Percentiles rank a stretch among this genome's conserved stretches.
Conservation (phyloP, 2,888 invertebrate genomes). For the Caenorhabditis sulstoni region DNA sequence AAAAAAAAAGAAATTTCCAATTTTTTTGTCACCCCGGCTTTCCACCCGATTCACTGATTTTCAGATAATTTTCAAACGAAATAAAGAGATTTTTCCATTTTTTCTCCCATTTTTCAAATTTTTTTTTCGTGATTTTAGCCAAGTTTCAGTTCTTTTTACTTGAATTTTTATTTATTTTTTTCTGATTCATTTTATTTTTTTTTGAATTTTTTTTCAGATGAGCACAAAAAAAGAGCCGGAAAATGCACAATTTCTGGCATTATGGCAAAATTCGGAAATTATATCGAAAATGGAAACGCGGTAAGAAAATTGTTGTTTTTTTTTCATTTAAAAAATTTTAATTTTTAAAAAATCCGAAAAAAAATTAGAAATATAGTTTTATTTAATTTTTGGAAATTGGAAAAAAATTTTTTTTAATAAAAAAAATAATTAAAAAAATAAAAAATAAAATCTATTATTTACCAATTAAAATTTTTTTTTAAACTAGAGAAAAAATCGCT, state of each 20-base stretch:
- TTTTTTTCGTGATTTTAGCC: background rate
- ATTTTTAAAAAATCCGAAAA: no score
- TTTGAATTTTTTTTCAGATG: slow-evolving; percentile 24
- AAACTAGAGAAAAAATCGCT: no score
- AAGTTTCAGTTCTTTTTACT: background rate
- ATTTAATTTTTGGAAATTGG: no score
- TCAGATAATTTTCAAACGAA: slow-evolving; percentile 21
- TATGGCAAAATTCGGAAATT: slow-evolving; percentile 57
- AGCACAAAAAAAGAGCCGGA: background rate
- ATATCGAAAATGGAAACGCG: slow-evolving; percentile 41
- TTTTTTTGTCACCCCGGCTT: slow-evolving; percentile 23
- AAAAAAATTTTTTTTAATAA: no score
- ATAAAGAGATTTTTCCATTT: slow-evolving; percentile 20
- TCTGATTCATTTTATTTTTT: no score
- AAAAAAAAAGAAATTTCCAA: no score
- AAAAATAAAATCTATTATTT: no score
- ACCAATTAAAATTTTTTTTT: no score
- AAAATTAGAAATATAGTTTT: no score
- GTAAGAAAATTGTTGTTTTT: background rate
- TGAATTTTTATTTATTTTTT: background rate
- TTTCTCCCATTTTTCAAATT: background rate
- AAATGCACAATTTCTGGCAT: slow-evolving; percentile 37
- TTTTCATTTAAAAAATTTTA: background rate
- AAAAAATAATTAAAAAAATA: no score
- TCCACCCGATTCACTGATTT: slow-evolving; percentile 8